phyloP scores from a whole-genome alignment of 1,140 invertebrate genomes.

The Zaprionus africanus region DNA sequence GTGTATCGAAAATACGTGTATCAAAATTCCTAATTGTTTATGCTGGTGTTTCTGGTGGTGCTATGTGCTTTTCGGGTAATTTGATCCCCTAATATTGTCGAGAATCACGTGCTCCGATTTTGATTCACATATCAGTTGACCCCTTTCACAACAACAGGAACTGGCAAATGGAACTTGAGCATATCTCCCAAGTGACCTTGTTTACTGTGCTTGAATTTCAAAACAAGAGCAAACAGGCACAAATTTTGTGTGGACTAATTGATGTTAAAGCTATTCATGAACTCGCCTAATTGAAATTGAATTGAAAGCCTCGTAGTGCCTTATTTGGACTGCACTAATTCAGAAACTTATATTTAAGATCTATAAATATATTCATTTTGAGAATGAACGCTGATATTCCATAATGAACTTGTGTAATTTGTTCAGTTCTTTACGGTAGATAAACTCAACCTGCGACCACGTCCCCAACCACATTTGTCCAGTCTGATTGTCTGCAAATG shows the following conservation, averaged over 20 bases:
- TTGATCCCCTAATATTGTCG: conserved; percentile 71
- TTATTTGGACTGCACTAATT: conserved; percentile 37
- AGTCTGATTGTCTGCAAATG: background rate
- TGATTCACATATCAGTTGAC: conserved; percentile 74
- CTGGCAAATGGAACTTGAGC: conserved; percentile 46
- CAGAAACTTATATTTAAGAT: background rate
- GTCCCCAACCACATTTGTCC: background rate
- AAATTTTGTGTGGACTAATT: conserved; percentile 52
- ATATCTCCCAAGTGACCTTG: conserved; percentile 57
- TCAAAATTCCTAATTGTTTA: conserved; percentile 14
- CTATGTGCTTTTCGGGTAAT: conserved; percentile 46
- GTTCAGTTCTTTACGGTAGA: background rate
- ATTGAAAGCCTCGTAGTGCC: conserved; percentile 20
- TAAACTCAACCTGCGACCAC: background rate
- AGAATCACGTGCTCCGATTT: conserved; percentile 69
- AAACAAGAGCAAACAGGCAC: conserved; percentile 48
- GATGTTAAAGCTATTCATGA: conserved; percentile 67
- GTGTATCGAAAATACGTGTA: conserved; percentile 6
- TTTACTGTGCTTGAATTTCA: conserved; percentile 70
- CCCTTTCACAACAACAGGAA: conserved; percentile 53
- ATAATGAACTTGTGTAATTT: background rate
- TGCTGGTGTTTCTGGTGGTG: conserved; percentile 25
- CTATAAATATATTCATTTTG: background rate
- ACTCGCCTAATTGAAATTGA: conserved; percentile 62
- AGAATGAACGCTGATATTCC: background rate